Conservation (phyloP, 2,888 invertebrate species). For the Leucophora obtusa region DNA sequence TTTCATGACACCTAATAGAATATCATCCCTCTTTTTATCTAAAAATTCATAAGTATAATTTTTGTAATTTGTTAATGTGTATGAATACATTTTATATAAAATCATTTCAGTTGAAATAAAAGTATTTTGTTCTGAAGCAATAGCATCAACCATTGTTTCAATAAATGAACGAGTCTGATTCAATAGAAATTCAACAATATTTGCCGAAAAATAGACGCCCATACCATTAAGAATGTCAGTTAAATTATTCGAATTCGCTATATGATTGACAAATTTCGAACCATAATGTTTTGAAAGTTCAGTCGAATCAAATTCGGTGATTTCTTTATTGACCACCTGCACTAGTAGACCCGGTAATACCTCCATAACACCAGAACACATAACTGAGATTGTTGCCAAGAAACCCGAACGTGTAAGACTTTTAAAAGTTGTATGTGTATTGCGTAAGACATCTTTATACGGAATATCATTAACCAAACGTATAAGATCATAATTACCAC, state of each 20-base stretch:
- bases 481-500: slow-evolving; percentile 70
- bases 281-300: slow-evolving; percentile 66
- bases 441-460: slow-evolving; percentile 66
- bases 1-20: slow-evolving; percentile 51
- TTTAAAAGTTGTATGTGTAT: slow-evolving; percentile 64
- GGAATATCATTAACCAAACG: slow-evolving; percentile 75
- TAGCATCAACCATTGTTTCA: slow-evolving; percentile 66
- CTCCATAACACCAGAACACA: slow-evolving; percentile 22
- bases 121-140: slow-evolving; percentile 56
- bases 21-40: slow-evolving; percentile 58
- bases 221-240: slow-evolving; percentile 69
- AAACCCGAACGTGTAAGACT: slow-evolving; percentile 40
- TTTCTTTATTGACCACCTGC: slow-evolving; percentile 36
- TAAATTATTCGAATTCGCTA: slow-evolving; percentile 67
- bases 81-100: slow-evolving; percentile 70
- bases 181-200: slow-evolving; percentile 66
- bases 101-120: slow-evolving; percentile 72
- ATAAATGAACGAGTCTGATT: slow-evolving; percentile 69
- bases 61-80: slow-evolving; percentile 68
- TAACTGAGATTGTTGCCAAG: slow-evolving; percentile 24
- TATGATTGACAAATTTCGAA: slow-evolving; percentile 70
- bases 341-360: slow-evolving; percentile 32
- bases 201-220: slow-evolving; percentile 66
- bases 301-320: slow-evolving; percentile 58
- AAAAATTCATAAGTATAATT: slow-evolving; percentile 66